Evolutionary conservation across 2,888 invertebrate species (phyloP).

Genomic region (Blastobasis adustella): DNA sequence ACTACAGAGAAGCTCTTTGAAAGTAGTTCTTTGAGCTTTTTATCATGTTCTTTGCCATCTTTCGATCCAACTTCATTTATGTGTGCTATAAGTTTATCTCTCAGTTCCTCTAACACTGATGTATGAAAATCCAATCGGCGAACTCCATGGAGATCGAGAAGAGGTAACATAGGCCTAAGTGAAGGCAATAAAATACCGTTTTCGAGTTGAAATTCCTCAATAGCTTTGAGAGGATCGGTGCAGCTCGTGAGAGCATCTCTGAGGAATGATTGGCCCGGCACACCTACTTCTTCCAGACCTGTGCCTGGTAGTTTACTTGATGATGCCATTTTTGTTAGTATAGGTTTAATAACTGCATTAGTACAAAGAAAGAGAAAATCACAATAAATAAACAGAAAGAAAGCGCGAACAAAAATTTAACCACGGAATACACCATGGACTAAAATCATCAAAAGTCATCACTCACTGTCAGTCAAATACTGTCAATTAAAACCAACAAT

Average conservation of each 20-base stretch:
- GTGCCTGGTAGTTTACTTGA: conserved; percentile 69
- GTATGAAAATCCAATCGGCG: conserved; percentile 95
- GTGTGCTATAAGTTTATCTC: conserved; percentile 81
- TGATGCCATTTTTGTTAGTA: conserved; percentile 44
- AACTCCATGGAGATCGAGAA: conserved; percentile 95
- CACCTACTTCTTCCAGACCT: conserved; percentile 88
- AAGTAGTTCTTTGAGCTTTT: conserved; percentile 91
- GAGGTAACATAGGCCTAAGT: conserved; percentile 93
- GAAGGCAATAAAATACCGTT: conserved; percentile 95
- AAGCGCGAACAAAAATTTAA: no score
- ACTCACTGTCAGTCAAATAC: no score
- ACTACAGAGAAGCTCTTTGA: conserved; percentile 96
- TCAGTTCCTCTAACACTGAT: conserved; percentile 88
- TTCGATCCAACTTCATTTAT: conserved; percentile 89
- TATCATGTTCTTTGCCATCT: conserved; percentile 82
- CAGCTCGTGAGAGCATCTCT: conserved; percentile 95
- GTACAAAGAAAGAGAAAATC: no score
- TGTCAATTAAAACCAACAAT: no score
- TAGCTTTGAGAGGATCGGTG: conserved; percentile 97
- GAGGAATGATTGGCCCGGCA: conserved; percentile 90
- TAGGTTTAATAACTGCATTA: no score
- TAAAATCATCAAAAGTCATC: no score
- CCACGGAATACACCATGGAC: no score
- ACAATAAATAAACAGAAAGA: no score
- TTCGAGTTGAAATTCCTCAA: conserved; percentile 97